Evolutionary conservation across 2,113 vertebrate genomes (phyloP).

Genomic region (Cyphomyrus plagiostoma): DNA sequence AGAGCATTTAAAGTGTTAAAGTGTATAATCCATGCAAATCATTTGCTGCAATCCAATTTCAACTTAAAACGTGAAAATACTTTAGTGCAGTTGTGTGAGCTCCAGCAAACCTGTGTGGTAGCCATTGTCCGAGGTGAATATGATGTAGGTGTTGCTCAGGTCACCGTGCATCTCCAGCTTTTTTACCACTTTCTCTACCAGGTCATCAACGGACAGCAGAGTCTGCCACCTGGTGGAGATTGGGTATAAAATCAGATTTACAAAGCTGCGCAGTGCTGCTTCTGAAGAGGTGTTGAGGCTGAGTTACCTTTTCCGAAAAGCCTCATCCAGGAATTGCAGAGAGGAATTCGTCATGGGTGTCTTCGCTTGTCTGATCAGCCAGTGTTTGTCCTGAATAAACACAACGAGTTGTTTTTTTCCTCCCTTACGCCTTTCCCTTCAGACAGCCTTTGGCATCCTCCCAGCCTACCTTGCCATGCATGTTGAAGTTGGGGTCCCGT

Average conservation of each 20-base stretch:
- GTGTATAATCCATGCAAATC: not conserved
- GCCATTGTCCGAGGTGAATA: conserved; percentile 96
- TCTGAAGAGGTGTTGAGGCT: not conserved
- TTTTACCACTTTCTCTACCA: conserved; percentile 85
- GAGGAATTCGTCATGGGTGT: conserved; percentile 94
- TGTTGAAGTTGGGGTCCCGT: conserved; percentile 85
- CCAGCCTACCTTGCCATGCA: conserved; percentile 76
- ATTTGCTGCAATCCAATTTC: not conserved
- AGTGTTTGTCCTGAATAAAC: conserved; percentile 85
- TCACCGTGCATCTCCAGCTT: conserved; percentile 73
- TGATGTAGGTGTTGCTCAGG: conserved; percentile 82
- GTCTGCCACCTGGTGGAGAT: conserved; percentile 79
- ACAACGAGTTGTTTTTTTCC: not conserved
- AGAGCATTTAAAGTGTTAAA: not conserved
- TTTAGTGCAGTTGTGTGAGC: not conserved
- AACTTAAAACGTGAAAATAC: not conserved
- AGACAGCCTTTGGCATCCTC: not conserved
- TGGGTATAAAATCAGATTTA: not conserved
- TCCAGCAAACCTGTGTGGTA: conserved; percentile 79
- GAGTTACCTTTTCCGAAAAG: conserved; percentile 80
- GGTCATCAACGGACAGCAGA: conserved; percentile 89
- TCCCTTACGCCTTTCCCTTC: not conserved
- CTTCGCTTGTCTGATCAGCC: conserved; percentile 94
- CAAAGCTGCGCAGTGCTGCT: not conserved
- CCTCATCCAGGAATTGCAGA: conserved; percentile 80